Evolutionary conservation across 92 coral and sea anemone genomes (phyloP), one percentile per base, ranked within the genome.

Genomic region (Porites lobata): DNA sequence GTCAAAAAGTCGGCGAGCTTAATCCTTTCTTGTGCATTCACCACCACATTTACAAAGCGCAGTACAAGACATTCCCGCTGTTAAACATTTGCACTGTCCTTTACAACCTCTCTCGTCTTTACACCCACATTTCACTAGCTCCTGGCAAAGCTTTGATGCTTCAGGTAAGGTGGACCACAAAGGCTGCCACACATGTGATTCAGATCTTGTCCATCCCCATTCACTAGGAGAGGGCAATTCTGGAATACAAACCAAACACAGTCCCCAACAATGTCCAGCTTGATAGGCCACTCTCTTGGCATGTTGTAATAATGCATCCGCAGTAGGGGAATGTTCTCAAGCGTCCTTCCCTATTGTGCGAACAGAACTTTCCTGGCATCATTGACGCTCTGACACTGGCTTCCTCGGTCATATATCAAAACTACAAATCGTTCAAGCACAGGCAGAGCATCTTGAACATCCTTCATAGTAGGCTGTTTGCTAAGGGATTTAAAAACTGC

Each of bases 1-100:
- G 76, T 82, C 86, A 29, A 29, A 29, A 81, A 50, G 76, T 82
- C 86, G 26, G 65, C 19, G 67, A 82, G 78, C 65, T 69, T 69
- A 69, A 69, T 69, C 78, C 78, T 82, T 68, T 20, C 86, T 32
- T 65, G 69, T 67, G 65, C 86, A 82, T 65, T 82, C 86, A 50
- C 92, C 88, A 54, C 92, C 92, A 38, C 92, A 75, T 73, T 88
- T 73, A 69, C 92, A 88, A 72, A 88, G 88, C 32, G 88, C 84
- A 73, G 88, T 88, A 78, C 92, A 88, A 9, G 76, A 62, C 87
- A 88, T 71, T 74, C 78, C 82, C 53, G 92, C 88, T 75, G 69
- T 65, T 24, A 68, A 72, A 79, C 90, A 87, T 79, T 87, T 87
- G 63, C 80, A 87, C 20, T 85, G 90, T 79, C 90, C 86, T 53